Conservation (phyloP, 2,797 vertebrate species). For the Salmo trutta region DNA sequence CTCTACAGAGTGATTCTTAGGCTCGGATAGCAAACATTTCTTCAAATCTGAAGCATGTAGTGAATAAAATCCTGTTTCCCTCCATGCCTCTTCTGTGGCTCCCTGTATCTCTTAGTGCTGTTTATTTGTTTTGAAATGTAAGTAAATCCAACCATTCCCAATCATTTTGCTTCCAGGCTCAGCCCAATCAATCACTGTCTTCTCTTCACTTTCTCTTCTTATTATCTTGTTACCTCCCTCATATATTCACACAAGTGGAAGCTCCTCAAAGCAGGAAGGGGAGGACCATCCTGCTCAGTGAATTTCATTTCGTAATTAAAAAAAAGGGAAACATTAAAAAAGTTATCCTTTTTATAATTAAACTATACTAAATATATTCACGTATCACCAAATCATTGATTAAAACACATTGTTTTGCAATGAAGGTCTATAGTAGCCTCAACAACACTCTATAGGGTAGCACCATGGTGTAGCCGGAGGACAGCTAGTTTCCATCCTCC, state of each 20-base stretch:
- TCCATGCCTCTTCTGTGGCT: background rate
- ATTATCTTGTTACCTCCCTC: slow-evolving; percentile 40
- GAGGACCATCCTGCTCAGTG: no score
- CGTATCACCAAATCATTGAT: no score
- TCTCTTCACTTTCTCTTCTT: slow-evolving; percentile 22
- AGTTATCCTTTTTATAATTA: no score
- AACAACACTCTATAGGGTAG: no score
- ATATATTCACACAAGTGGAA: slow-evolving; percentile 40
- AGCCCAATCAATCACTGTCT: slow-evolving; percentile 69
- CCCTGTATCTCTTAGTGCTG: slow-evolving; percentile 50
- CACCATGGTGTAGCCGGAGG: no score
- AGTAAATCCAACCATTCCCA: slow-evolving; percentile 62
- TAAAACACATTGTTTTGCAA: no score
- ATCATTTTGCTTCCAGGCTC: slow-evolving; percentile 43
- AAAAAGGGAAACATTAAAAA: no score
- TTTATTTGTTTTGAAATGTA: slow-evolving; percentile 65
- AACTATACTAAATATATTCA: no score
- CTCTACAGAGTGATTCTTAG: background rate
- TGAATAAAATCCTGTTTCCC: background rate
- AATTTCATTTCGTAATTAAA: no score
- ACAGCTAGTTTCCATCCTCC: no score
- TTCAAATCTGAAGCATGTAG: background rate
- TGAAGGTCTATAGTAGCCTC: no score
- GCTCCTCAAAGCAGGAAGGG: no score
- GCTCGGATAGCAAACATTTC: background rate